Evolutionary conservation across 2,888 invertebrate species (phyloP).

Genomic region (Hemaris fuciformis): DNA sequence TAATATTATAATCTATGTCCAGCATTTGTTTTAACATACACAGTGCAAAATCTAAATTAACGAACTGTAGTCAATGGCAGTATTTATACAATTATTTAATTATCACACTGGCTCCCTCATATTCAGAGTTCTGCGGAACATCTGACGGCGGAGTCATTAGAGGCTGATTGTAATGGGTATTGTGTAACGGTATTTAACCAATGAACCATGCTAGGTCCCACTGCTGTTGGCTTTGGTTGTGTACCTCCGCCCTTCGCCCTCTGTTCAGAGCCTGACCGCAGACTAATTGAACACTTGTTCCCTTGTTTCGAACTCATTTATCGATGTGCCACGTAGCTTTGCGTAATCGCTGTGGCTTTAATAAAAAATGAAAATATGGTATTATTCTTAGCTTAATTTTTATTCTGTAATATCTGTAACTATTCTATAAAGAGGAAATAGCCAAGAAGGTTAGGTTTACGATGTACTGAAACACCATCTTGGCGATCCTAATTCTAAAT

Average conservation of each 20-base stretch:
- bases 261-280: constrained; percentile 57
- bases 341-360: constrained; percentile 22
- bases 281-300: constrained; percentile 74
- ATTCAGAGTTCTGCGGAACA: constrained; percentile 28
- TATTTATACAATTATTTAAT: not conserved
- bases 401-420: no score
- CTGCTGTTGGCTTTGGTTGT: constrained; percentile 7
- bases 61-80: no score
- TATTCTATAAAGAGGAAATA: no score
- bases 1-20: no score
- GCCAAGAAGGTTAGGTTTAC: no score
- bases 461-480: no score
- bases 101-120: constrained; percentile 26
- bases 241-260: constrained; percentile 24
- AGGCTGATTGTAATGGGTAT: constrained; percentile 63
- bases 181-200: constrained; percentile 41
- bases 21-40: no score
- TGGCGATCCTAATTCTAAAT: no score
- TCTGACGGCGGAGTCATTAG: constrained; percentile 53
- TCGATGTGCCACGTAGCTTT: constrained; percentile 39
- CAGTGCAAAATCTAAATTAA: no score
- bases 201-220: constrained; percentile 34
- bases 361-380: no score
- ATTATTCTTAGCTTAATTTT: no score
- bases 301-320: constrained; percentile 41